Evolutionary conservation across 92 coral and sea anemone genomes (phyloP).

Genomic region (Galaxea fascicularis): DNA sequence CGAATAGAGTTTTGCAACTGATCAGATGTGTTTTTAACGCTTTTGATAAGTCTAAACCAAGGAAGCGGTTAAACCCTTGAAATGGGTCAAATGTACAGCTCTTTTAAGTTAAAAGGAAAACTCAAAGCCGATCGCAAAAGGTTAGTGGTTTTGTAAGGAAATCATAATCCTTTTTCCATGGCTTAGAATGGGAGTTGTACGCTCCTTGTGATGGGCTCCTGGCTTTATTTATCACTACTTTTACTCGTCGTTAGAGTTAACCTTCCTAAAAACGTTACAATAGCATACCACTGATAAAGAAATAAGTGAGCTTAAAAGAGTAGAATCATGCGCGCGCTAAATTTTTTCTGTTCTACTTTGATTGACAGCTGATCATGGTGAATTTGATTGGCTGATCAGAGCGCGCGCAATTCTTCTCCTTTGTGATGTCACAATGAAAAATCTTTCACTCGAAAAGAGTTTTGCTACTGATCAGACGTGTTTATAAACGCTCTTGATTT

Average conservation of each 20-base stretch:
- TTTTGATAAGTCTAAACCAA: not conserved
- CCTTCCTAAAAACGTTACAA: no score
- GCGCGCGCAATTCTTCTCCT: conserved; percentile 13
- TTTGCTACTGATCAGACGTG: not conserved
- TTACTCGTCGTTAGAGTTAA: no score
- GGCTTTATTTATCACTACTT: no score
- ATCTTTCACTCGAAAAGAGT: conserved; percentile 11
- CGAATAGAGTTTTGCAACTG: not conserved
- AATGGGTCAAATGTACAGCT: conserved; percentile 26
- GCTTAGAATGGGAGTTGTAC: no score
- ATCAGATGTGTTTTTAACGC: not conserved
- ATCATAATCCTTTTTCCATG: no score
- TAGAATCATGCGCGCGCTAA: not conserved
- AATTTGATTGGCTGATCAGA: conserved; percentile 4
- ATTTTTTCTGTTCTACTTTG: not conserved
- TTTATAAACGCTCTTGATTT: not conserved
- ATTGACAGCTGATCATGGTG: not conserved
- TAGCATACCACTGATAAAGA: no score
- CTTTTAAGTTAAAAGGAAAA: conserved; percentile 8
- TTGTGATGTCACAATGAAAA: conserved; percentile 21
- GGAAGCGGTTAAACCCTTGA: not conserved
- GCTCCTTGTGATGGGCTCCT: no score
- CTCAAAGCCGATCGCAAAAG: conserved; percentile 4
- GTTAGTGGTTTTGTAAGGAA: conserved; percentile 26
- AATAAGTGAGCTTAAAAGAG: no score